Evolutionary conservation across 2,113 vertebrate genomes (phyloP).

Genomic region (Neolamprologus tretocephalus): DNA sequence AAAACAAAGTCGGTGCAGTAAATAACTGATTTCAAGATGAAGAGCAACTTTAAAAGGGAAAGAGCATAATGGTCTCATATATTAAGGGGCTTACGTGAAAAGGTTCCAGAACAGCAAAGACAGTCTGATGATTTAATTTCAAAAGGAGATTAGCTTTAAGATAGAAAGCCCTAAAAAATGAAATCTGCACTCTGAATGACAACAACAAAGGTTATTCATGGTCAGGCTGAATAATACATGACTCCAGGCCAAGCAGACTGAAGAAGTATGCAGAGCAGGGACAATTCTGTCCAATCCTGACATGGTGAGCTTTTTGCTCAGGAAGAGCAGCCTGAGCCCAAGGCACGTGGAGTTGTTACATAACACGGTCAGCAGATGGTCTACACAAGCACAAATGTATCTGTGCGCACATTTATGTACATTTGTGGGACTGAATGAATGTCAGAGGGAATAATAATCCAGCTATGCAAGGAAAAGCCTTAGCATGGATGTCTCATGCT

Average conservation of each 20-base stretch:
- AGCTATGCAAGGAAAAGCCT: slow-evolving; percentile 27
- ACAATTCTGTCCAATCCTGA: slow-evolving; percentile 6
- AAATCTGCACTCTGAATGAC: background rate
- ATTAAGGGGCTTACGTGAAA: background rate
- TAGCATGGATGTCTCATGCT: background rate
- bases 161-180: background rate
- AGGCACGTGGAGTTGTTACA: slow-evolving; percentile 56
- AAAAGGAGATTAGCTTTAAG: background rate
- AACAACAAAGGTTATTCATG: slow-evolving; percentile 27
- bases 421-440: background rate
- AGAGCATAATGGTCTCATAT: background rate
- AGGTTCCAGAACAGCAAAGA: background rate
- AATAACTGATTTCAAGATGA: background rate
- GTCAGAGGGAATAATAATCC: slow-evolving; percentile 7
- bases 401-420: background rate
- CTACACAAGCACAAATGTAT: slow-evolving; percentile 38
- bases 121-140: background rate
- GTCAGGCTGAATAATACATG: slow-evolving; percentile 37
- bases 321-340: slow-evolving; percentile 48
- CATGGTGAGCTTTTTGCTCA: slow-evolving; percentile 15
- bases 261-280: background rate
- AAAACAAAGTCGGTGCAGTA: background rate
- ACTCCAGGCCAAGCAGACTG: slow-evolving; percentile 3
- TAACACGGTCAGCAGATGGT: slow-evolving; percentile 66
- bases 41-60: background rate